Base-by-base conservation (phyloP, 2,113 vertebrate genomes). In the Caranx ignobilis region DNA sequence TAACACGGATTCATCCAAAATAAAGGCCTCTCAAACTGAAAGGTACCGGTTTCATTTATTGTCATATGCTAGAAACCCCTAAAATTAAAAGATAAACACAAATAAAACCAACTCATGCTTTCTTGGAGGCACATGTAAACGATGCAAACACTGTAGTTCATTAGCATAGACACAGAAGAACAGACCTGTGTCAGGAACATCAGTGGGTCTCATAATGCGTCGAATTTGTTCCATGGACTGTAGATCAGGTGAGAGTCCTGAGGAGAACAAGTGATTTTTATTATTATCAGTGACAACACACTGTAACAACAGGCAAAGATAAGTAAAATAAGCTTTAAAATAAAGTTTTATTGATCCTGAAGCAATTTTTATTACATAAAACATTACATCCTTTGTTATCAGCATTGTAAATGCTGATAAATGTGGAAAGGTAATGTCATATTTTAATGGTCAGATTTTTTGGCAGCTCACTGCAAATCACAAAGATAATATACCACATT, bases 161-260 rank as follows among this genome's bases (percentile, higher is more conserved):
- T 18, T 31, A 35, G 50, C 8, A 18, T 6, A 66, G 50, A 81
- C 21, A 18, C 6, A 6, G 18, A 18, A 34, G 2, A 39, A 59
- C 87, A 84, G 48, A 97, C 97, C 97, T 94, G 97, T 98, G 88
- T 98, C 97, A 83, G 97, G 97, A 81, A 98, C 97, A 89, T 98
- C 97, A 76, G 97, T 98, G 80, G 97, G 97, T 92, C 97, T 96
- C 97, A 98, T 98, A 83, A 98, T 98, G 93, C 97, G 96, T 71
- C 97, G 95, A 68, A 98, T 98, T 89, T 98, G 97, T 82, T 98
- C 97, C 97, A 98, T 98, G 79, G 96, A 97, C 71, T 98, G 97
- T 54, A 98, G 95, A 90, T 98, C 97, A 92, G 97, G 97, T 74
- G 97, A 98, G 19, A 98, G 94, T 37, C 97, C 97, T 98, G 83